These are phyloP conservation scores for Drosophila imparisetae DNA, from an alignment of 2,888 invertebrate genomes.

Conservation along the genomic window DNA sequence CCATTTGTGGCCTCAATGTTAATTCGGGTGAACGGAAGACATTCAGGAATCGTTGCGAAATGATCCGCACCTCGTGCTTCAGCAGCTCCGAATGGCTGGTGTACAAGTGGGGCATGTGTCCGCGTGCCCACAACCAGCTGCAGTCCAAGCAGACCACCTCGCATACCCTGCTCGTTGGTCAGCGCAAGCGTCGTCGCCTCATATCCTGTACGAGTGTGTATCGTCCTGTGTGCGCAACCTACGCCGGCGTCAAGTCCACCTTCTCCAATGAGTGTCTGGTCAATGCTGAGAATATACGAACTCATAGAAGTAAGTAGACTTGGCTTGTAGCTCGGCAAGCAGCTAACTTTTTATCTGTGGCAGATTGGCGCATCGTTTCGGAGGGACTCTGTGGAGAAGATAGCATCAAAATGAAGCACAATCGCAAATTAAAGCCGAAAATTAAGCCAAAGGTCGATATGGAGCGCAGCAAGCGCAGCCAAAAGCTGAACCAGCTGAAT, in stretches of 20 bases:
- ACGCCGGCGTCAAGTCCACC: conserved; percentile 78
- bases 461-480: conserved; percentile 64
- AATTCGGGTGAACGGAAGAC: conserved; percentile 44
- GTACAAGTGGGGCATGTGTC: conserved; percentile 54
- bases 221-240: conserved; percentile 77
- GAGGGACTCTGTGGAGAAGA: conserved; percentile 79
- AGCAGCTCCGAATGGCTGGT: conserved; percentile 58
- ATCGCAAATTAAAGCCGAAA: conserved; percentile 49
- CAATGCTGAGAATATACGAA: conserved; percentile 75
- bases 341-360: background rate
- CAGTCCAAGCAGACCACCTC: conserved; percentile 10
- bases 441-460: conserved; percentile 47
- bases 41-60: conserved; percentile 71
- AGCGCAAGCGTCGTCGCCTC: conserved; percentile 44
- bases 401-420: conserved; percentile 67
- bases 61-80: conserved; percentile 62
- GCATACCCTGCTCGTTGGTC: conserved; percentile 36
- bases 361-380: conserved; percentile 77
- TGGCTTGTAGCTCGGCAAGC: rapidly evolving
- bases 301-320: conserved; percentile 61
- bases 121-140: conserved; percentile 10
- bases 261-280: conserved; percentile 79
- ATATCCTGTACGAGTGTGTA: conserved; percentile 73
- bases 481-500: conserved; percentile 38
- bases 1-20: conserved; percentile 66